Evolutionary conservation across 2,888 invertebrate genomes (phyloP), one percentile per base, ranked within the genome.

Genomic region (Volucella zonaria): DNA sequence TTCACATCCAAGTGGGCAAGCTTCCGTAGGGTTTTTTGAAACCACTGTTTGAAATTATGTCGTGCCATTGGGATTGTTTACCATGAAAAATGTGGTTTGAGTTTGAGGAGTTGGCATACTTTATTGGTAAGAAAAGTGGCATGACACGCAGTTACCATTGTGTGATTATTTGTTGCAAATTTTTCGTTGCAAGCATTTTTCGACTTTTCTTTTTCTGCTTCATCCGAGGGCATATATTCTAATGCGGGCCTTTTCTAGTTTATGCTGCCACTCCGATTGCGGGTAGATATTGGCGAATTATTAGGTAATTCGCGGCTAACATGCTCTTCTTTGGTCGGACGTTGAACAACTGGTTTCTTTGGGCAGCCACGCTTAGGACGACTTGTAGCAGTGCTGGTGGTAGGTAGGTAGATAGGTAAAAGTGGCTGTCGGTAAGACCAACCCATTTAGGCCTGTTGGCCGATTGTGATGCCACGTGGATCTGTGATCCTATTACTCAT

Each of bases 251-350:
- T 88, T 43, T 87, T 77, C 11, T 71, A 58, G 0, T 47, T 82
- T 1, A 49, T 70, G 78, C 86, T 90, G 10, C 87, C 86, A 18
- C 88, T 87, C 31, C 91, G 90, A 14, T 90, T 90, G 1, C 90
- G 89, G 3, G 90, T 88, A 0, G 91, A 80, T 1, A 91, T 86
- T 23, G 87, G 87, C 1, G 81, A 74, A 0, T 89, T 88, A 9
- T 85, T 81, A 3, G 51, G 52, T 11, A 79, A 86, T 23, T n/a
- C 51, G 31, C 89, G 88, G 64, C 90, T 91, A 1, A 90, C 88
- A 2, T 90, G 89, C 87, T 91, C 91, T 14, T 91, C 88, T 76
- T 91, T 91, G 11, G 91, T 91, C 2, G 90, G 91, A 4, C 87
- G 87, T 49, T 88, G 89, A 1, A 66, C 68, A 38, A 88, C 77